Evolutionary conservation across 2,888 invertebrate genomes (phyloP).

Genomic region (Drosophila longiperda): DNA sequence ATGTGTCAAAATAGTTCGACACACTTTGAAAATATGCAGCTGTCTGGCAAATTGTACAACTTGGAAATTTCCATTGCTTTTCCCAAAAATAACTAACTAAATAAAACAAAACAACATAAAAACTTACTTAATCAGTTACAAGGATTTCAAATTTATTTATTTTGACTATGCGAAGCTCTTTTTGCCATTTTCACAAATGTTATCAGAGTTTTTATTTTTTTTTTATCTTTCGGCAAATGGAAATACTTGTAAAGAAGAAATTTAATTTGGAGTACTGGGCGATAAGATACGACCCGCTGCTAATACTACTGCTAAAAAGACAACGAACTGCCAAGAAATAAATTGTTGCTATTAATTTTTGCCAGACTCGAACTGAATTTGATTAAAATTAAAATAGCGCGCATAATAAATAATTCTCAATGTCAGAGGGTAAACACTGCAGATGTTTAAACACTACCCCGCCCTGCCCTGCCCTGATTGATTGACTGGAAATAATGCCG

Average conservation of each 20-base stretch:
- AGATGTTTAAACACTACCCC: neutral
- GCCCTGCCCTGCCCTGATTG: slow-evolving; percentile 26
- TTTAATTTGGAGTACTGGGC: slow-evolving; percentile 61
- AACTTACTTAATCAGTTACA: slow-evolving; percentile 24
- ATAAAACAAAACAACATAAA: neutral
- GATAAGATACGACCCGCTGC: slow-evolving; percentile 46
- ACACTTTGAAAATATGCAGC: slow-evolving; percentile 36
- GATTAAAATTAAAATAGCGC: slow-evolving; percentile 42
- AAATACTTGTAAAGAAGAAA: slow-evolving; percentile 50
- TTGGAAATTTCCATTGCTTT: neutral
- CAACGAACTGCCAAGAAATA: slow-evolving; percentile 2
- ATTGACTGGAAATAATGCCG: slow-evolving; percentile 17
- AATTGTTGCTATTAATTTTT: neutral
- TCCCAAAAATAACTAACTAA: neutral
- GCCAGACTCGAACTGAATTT: slow-evolving; percentile 13
- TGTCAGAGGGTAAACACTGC: slow-evolving; percentile 19
- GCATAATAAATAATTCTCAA: slow-evolving; percentile 26
- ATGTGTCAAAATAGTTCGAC: slow-evolving; percentile 52
- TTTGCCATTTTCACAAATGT: slow-evolving; percentile 25
- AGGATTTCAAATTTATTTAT: slow-evolving; percentile 1
- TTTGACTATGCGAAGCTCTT: slow-evolving; percentile 1
- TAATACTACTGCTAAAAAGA: slow-evolving; percentile 15
- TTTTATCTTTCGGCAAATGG: slow-evolving; percentile 54
- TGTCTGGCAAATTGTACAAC: slow-evolving; percentile 28
- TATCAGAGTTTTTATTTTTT: slow-evolving; percentile 23